Evolutionary conservation across 2,797 vertebrate species (phyloP).

Genomic region (Microhierax caerulescens): DNA sequence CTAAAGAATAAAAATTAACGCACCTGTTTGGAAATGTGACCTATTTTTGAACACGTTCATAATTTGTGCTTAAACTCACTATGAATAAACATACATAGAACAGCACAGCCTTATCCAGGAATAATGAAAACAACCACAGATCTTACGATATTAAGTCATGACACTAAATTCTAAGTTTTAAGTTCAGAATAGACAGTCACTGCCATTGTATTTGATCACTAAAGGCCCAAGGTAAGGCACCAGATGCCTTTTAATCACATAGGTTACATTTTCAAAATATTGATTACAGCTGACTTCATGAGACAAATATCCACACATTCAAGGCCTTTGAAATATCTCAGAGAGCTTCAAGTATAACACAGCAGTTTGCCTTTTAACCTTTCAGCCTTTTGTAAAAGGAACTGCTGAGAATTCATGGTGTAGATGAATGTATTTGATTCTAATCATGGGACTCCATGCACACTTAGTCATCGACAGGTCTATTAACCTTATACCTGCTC

Average conservation of each 20-base stretch:
- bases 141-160: not conserved
- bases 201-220: not conserved
- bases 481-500: conserved; percentile 8
- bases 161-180: not conserved
- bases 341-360: not conserved
- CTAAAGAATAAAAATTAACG: not conserved
- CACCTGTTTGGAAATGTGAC: not conserved
- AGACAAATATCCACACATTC: not conserved
- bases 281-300: not conserved
- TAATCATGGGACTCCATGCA: not conserved
- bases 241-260: not conserved
- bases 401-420: not conserved
- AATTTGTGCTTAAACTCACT: not conserved
- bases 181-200: not conserved
- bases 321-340: not conserved
- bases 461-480: not conserved
- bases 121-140: not conserved
- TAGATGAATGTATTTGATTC: not conserved
- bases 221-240: not conserved
- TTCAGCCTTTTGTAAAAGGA: not conserved
- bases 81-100: not conserved
- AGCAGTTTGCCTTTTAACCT: not conserved
- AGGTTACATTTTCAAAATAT: not conserved
- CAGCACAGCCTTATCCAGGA: not conserved
- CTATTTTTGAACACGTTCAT: not conserved